Conservation (phyloP, 2,797 vertebrate genomes). For the Pteronotus mesoamericanus region DNA sequence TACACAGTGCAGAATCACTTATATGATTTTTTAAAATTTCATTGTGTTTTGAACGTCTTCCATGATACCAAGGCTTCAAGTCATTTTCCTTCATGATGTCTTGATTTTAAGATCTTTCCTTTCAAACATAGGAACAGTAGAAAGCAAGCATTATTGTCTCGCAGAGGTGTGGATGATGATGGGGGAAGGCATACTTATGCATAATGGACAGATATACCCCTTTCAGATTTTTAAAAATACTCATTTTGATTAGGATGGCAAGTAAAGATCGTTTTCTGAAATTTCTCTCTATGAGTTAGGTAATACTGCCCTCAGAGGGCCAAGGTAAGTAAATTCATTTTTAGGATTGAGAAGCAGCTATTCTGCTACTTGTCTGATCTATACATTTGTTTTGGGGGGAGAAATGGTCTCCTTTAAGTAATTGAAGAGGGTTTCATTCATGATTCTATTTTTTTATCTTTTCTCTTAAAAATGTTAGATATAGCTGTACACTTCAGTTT, state of each 20-base stretch:
- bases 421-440: neutral
- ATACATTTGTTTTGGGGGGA: neutral
- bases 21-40: neutral
- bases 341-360: constrained; percentile 55
- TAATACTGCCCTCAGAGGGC: constrained; percentile 87
- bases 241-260: constrained; percentile 49
- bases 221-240: constrained; percentile 1
- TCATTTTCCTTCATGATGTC: neutral
- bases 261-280: constrained; percentile 63
- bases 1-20: neutral
- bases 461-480: neutral
- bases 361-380: constrained; percentile 34
- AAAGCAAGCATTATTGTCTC: constrained; percentile 43
- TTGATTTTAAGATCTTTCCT: neutral
- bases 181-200: neutral
- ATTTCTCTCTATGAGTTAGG: constrained; percentile 78
- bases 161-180: neutral
- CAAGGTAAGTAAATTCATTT: constrained; percentile 84
- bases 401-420: neutral
- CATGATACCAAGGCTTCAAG: neutral
- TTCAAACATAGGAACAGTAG: constrained; percentile 12
- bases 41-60: constrained; percentile 6
- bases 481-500: neutral
- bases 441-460: neutral
- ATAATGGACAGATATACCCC: neutral